phyloP scores from a whole-genome alignment of 2,113 vertebrate genomes.

The Opisthocomus hoazin region DNA sequence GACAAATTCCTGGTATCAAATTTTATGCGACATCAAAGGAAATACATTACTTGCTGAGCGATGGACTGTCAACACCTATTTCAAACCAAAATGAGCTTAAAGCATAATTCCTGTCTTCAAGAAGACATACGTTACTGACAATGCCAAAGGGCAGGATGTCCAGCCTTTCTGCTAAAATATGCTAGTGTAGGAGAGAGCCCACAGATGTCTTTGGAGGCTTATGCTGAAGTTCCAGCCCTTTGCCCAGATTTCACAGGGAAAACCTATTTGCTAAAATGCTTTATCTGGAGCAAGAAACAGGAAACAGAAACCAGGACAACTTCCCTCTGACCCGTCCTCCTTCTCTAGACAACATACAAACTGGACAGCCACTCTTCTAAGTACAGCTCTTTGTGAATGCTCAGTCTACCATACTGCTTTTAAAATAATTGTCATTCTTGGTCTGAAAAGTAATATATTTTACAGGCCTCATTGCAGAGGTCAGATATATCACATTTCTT shows the following conservation, averaged over 20 bases:
- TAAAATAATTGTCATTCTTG: neutral
- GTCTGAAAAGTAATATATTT: neutral
- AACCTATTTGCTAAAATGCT: neutral
- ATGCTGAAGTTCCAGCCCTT: neutral
- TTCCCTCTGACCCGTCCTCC: neutral
- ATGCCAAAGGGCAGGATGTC: neutral
- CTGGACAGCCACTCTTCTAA: neutral
- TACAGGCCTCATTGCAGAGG: neutral
- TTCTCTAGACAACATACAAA: neutral
- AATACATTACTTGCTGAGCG: neutral
- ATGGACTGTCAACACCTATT: neutral
- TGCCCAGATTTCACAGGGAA: neutral
- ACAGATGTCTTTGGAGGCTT: neutral
- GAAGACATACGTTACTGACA: neutral
- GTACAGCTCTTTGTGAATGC: neutral
- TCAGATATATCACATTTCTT: neutral
- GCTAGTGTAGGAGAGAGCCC: neutral
- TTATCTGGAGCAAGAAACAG: neutral
- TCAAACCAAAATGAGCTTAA: neutral
- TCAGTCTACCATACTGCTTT: neutral
- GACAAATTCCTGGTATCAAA: neutral
- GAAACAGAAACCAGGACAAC: neutral
- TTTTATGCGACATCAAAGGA: neutral
- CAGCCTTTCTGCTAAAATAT: neutral
- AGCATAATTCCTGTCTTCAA: neutral